phyloP scores from a whole-genome alignment of 2,888 invertebrate species.

The Platycheirus albimanus region DNA sequence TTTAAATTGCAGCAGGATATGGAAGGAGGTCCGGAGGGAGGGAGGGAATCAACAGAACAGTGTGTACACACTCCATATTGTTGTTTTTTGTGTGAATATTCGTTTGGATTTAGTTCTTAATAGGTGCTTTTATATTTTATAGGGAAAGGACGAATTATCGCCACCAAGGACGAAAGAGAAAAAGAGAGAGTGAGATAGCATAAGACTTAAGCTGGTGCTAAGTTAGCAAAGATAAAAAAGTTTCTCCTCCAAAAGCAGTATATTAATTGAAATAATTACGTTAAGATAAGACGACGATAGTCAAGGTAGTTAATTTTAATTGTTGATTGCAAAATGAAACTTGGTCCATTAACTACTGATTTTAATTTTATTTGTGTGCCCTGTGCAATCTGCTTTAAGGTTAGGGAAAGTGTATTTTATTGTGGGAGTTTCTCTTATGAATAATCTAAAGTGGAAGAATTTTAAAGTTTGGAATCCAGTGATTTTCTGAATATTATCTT shows the following conservation, averaged over 20 bases:
- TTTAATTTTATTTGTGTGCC: neutral
- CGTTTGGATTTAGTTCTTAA: conserved; percentile 37
- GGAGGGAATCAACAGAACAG: too few relatives aligned
- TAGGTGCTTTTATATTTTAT: conserved; percentile 48
- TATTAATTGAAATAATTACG: conserved; percentile 71
- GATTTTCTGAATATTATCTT: too few relatives aligned
- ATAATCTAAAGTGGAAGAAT: too few relatives aligned
- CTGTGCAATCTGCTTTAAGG: conserved; percentile 19
- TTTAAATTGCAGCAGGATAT: conserved; percentile 4
- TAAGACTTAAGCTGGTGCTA: conserved; percentile 28
- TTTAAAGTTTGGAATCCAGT: too few relatives aligned
- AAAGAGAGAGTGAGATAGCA: too few relatives aligned
- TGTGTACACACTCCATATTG: conserved; percentile 44
- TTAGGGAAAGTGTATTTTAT: conserved; percentile 33
- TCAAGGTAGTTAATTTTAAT: conserved; percentile 68
- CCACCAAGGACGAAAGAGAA: too few relatives aligned
- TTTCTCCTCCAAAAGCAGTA: conserved; percentile 33
- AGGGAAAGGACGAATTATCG: conserved; percentile 34
- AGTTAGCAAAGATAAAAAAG: conserved; percentile 43
- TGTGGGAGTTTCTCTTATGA: too few relatives aligned
- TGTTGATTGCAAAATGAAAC: conserved; percentile 48
- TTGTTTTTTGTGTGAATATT: conserved; percentile 41
- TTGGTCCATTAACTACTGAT: conserved; percentile 50
- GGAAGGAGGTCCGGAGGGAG: neutral
- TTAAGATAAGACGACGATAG: conserved; percentile 53